Evolutionary conservation across 2,888 invertebrate genomes (phyloP).

Genomic region (Drosophila gaucha): DNA sequence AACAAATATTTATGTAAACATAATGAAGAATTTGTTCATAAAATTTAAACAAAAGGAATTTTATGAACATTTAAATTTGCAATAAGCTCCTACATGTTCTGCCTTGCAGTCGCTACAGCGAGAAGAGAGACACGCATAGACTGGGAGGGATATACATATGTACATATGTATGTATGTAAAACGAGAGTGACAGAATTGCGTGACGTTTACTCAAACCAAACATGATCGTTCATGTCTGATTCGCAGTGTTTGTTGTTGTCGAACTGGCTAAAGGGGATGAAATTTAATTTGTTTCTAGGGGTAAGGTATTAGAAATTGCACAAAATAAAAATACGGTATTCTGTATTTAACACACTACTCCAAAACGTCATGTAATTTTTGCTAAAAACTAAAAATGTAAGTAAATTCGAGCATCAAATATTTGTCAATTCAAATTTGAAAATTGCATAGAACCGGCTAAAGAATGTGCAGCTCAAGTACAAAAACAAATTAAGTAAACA

Average conservation of each 20-base stretch:
- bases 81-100: no score
- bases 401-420: not conserved
- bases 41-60: not conserved
- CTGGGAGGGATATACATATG: not conserved
- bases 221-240: constrained; percentile 53
- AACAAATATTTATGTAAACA: no score
- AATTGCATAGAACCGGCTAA: not conserved
- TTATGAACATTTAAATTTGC: not conserved
- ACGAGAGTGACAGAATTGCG: not conserved
- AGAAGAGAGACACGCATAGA: not conserved
- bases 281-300: not conserved
- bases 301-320: not conserved
- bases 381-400: not conserved
- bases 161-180: no score
- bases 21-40: no score
- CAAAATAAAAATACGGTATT: no score
- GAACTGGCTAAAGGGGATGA: constrained; percentile 3
- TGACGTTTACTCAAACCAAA: constrained; percentile 26
- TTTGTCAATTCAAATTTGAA: not conserved
- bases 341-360: no score
- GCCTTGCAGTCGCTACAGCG: constrained; percentile 10
- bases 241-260: not conserved
- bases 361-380: no score
- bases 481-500: not conserved
- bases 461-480: not conserved